A percentile compares a stretch with the other conserved stretches of the same genome.
These are phyloP conservation scores for Phalloptychus januarius DNA, from an alignment of 2,797 vertebrate species.

Conservation along the genomic window DNA sequence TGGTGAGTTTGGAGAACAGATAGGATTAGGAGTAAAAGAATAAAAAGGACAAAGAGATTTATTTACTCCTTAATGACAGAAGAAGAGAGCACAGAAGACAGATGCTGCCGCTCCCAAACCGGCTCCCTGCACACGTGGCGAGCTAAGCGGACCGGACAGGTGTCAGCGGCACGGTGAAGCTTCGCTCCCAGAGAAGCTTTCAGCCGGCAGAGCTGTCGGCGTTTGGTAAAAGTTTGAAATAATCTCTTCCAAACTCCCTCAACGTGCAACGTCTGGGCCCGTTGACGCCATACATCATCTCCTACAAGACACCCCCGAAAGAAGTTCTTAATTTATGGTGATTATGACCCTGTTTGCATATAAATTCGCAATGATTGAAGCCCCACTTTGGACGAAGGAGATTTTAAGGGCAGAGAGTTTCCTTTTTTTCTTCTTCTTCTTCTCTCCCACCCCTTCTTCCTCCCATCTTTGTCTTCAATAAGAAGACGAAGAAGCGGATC, in stretches of 20 bases:
- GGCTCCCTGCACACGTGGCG: slow-evolving; percentile 12
- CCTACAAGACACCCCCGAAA: slow-evolving; percentile 32
- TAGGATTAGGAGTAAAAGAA: slow-evolving; percentile 3
- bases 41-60: slow-evolving; percentile 27
- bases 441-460: background rate
- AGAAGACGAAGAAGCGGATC: slow-evolving; percentile 42
- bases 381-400: slow-evolving; percentile 51
- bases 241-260: slow-evolving; percentile 51
- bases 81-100: slow-evolving; percentile 34
- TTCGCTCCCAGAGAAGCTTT: slow-evolving; percentile 55
- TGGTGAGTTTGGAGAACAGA: slow-evolving; percentile 30
- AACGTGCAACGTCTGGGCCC: slow-evolving; percentile 42
- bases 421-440: background rate
- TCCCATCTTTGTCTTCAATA: slow-evolving; percentile 33
- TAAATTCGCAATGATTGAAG: slow-evolving; percentile 48
- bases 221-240: slow-evolving; percentile 45
- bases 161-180: slow-evolving; percentile 57
- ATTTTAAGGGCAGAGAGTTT: slow-evolving; percentile 14
- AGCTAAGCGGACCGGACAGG: slow-evolving; percentile 67
- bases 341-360: slow-evolving; percentile 66
- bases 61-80: slow-evolving; percentile 39
- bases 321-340: slow-evolving; percentile 56
- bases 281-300: slow-evolving; percentile 58
- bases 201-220: slow-evolving; percentile 52
- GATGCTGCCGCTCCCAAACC: slow-evolving; percentile 47